Percentiles rank a stretch among this genome's conserved stretches.
phyloP scores from a whole-genome alignment of 2,797 vertebrate species.

The Cottoperca gobio region DNA sequence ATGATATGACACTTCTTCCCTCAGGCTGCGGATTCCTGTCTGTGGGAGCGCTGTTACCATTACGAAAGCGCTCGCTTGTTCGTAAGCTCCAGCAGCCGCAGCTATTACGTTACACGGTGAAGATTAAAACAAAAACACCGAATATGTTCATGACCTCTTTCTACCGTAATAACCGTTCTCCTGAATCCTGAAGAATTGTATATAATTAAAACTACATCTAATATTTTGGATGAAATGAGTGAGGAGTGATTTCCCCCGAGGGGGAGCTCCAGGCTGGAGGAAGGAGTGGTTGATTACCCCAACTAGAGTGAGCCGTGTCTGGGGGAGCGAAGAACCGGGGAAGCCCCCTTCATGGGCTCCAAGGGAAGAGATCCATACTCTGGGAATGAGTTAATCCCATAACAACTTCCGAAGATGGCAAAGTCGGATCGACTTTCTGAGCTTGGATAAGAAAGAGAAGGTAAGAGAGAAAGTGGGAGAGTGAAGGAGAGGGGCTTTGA shows the following conservation, averaged over 20 bases:
- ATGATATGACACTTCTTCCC: conserved; percentile 60
- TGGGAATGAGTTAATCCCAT: conserved; percentile 78
- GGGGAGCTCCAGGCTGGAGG: conserved; percentile 56
- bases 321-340: conserved; percentile 33
- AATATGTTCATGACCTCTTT: conserved; percentile 32
- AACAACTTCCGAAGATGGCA: conserved; percentile 74
- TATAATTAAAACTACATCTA: conserved; percentile 34
- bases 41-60: conserved; percentile 40
- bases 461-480: conserved; percentile 32
- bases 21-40: conserved; percentile 52
- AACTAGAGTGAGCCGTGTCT: conserved; percentile 32
- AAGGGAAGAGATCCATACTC: conserved; percentile 59
- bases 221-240: conserved; percentile 65
- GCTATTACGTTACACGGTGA: conserved; percentile 37
- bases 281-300: conserved; percentile 59
- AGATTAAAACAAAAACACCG: conserved; percentile 55
- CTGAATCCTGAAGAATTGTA: conserved; percentile 35
- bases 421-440: conserved; percentile 64
- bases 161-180: conserved; percentile 37
- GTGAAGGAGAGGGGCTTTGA: conserved; percentile 32
- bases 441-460: conserved; percentile 46
- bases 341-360: conserved; percentile 38
- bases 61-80: conserved; percentile 45
- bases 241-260: conserved; percentile 64
- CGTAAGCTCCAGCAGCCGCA: conserved; percentile 33